These are phyloP conservation scores for Agrenia bidenticulata DNA, from an alignment of 2,888 invertebrate species.

Conservation along the genomic window DNA sequence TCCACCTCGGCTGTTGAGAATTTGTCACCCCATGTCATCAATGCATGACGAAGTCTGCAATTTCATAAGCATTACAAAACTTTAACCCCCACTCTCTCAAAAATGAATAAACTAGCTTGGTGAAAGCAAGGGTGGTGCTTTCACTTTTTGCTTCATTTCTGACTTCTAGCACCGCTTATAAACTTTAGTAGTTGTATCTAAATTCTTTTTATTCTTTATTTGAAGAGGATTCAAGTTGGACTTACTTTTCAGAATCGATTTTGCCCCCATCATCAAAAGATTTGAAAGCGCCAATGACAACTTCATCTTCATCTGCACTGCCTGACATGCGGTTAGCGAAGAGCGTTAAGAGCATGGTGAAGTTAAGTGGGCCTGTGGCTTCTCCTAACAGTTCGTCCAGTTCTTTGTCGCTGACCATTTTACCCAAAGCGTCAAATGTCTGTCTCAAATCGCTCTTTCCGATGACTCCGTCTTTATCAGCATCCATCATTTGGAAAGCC, in stretches of 20 bases:
- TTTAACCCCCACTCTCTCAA: background rate
- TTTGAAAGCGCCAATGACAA: constrained; percentile 88
- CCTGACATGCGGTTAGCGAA: constrained; percentile 91
- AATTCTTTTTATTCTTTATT: too few species aligned
- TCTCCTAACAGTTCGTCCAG: constrained; percentile 85
- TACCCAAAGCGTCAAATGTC: constrained; percentile 89
- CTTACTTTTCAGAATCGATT: constrained; percentile 80
- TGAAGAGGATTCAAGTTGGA: too few species aligned
- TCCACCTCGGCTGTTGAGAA: constrained; percentile 85
- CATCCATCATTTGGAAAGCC: constrained; percentile 95
- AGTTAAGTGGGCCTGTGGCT: constrained; percentile 89
- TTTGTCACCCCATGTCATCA: constrained; percentile 92
- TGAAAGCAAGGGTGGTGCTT: too few species aligned
- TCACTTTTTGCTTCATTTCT: too few species aligned
- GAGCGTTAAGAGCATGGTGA: constrained; percentile 87
- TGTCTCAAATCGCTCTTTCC: constrained; percentile 86
- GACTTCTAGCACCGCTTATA: too few species aligned
- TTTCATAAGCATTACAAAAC: constrained; percentile 1
- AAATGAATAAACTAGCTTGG: too few species aligned
- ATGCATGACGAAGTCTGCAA: constrained; percentile 76
- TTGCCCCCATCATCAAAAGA: constrained; percentile 83
- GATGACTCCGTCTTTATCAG: constrained; percentile 85
- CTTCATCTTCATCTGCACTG: constrained; percentile 82
- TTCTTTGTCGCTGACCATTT: constrained; percentile 85
- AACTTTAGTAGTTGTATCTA: too few species aligned